Evolutionary conservation across 2,113 vertebrate species (phyloP).

Genomic region (Pogona vitticeps): DNA sequence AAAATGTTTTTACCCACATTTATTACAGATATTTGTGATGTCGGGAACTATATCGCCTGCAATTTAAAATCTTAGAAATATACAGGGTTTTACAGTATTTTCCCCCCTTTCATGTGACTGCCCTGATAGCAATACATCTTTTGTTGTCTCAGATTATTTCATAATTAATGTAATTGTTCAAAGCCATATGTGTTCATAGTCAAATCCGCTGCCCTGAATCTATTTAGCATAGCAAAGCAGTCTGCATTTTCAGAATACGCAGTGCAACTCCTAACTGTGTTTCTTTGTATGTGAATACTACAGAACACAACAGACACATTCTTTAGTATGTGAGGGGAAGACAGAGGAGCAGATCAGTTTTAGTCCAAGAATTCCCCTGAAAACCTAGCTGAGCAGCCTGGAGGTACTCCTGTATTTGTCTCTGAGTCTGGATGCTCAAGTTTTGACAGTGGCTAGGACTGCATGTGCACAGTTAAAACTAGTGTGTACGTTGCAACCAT

Average conservation of each 20-base stretch:
- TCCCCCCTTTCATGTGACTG: slow-evolving; percentile 39
- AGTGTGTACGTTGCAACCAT: no score
- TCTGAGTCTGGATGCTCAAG: no score
- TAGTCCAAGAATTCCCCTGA: no score
- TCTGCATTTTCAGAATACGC: background rate
- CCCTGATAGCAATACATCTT: slow-evolving; percentile 37
- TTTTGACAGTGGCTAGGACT: no score
- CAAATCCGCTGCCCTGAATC: background rate
- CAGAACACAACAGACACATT: background rate
- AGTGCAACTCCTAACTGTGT: background rate
- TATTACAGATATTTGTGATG: background rate
- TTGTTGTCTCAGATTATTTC: slow-evolving; percentile 45
- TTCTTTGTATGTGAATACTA: background rate
- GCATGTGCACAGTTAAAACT: no score
- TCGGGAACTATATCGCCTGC: background rate
- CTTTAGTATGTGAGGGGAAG: no score
- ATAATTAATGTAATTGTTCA: slow-evolving; percentile 17
- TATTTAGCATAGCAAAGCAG: background rate
- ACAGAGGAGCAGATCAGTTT: no score
- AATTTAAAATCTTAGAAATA: background rate
- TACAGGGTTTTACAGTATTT: background rate
- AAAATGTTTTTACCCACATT: background rate
- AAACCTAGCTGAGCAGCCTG: background rate
- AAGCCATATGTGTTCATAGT: background rate
- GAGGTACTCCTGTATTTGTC: no score